Evolutionary conservation across 2,797 vertebrate genomes (phyloP).

Genomic region (Echiichthys vipera): DNA sequence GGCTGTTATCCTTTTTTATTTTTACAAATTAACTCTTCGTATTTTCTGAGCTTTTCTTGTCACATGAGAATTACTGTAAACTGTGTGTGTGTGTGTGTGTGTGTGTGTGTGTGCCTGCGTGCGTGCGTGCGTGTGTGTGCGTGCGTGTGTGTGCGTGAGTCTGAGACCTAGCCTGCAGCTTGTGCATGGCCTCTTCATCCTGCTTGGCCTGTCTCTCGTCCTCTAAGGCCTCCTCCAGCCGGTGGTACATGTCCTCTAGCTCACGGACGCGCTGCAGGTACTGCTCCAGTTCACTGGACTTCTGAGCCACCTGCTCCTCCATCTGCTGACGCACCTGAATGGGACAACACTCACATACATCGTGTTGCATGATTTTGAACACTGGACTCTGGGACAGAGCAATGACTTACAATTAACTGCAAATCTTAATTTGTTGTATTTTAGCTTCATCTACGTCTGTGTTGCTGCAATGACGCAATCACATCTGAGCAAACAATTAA

Average conservation of each 20-base stretch:
- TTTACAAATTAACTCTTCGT: too few relatives aligned
- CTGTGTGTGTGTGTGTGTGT: not conserved
- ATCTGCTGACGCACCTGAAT: conserved; percentile 92
- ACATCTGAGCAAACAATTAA: not conserved
- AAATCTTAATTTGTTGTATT: conserved; percentile 1
- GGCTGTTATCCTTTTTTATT: too few relatives aligned
- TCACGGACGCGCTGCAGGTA: conserved; percentile 92
- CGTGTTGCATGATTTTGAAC: not conserved
- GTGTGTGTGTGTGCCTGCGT: conserved; percentile 12
- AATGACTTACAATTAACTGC: not conserved
- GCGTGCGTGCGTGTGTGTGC: not conserved
- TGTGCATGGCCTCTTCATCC: conserved; percentile 91
- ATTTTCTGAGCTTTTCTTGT: too few relatives aligned
- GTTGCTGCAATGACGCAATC: not conserved
- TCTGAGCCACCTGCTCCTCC: conserved; percentile 96
- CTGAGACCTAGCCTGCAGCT: conserved; percentile 88
- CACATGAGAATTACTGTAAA: too few relatives aligned
- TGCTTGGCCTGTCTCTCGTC: conserved; percentile 93
- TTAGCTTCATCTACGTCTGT: not conserved
- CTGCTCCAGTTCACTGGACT: conserved; percentile 94
- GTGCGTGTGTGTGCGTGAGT: not conserved
- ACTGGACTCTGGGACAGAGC: not conserved
- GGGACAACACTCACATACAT: conserved; percentile 20
- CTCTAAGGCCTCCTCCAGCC: conserved; percentile 93
- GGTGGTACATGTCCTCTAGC: conserved; percentile 93